Evolutionary conservation across 2,113 vertebrate species (phyloP), one percentile per base, ranked within the genome.

Genomic region (Neotoma lepida): DNA sequence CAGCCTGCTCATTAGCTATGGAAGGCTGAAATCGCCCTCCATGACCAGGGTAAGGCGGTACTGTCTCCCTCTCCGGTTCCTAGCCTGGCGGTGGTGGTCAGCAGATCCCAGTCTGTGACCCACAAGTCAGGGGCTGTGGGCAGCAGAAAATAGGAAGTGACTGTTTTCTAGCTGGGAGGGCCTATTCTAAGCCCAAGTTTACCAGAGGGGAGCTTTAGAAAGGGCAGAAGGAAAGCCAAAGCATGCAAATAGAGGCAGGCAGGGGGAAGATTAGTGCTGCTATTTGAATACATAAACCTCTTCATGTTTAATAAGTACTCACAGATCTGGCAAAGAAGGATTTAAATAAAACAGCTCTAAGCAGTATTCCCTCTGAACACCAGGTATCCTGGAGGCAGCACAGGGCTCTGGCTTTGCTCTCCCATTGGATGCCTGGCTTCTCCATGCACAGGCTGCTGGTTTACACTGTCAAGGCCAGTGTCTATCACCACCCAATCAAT

Each of bases 231-330:
- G 88, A 96, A 97, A 92, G 96, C 77, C 64, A 91, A 96, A 61
- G 70, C 95, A 94, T 94, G 88, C 93, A 97, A 95, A 97, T 90
- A 88, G 51, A 93, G 63, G 63, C 92, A 93, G 93, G 86, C 90
- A 86, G 51, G 81, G 88, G 41, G 88, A 93, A 94, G 94, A 95
- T 96, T 95, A 96, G 93, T 89, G 68, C 68, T 97, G 91, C 96
- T 94, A 74, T 97, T 97, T 96, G 96, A 96, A 96, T 97, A 92
- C 90, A 96, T 96, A 97, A 97, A 92, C 58, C 87, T 92, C 88
- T 95, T 96, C 90, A 96, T 97, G 96, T 97, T 96, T 96, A 95
- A 97, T 96, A 96, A 97, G 88, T 90, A 80, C 85, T 86, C 90
- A 88, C 2, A 71, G 73, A 92, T 41, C 73, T 84, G 73, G 35